Evolutionary conservation across 2,113 vertebrate species (phyloP).

Genomic region (Hirundichthys speculiger): DNA sequence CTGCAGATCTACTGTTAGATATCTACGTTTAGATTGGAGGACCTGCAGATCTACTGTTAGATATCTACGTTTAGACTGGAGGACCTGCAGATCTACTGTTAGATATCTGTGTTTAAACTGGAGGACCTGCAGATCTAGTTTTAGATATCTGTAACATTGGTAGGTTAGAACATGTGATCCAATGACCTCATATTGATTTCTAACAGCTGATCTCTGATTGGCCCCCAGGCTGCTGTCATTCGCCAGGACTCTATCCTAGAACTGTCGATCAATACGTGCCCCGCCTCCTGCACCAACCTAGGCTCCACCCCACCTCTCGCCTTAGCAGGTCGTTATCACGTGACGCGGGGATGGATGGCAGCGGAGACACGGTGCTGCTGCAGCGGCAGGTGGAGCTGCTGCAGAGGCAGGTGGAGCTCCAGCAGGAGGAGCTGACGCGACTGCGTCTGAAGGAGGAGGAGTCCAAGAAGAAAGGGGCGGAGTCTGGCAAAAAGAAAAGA

Average conservation of each 20-base stretch:
- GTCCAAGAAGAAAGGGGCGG: slow-evolving; percentile 57
- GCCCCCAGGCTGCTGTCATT: slow-evolving; percentile 83
- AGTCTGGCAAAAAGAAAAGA: slow-evolving; percentile 55
- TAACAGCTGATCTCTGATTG: not conserved
- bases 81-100: too few relatives aligned
- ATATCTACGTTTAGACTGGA: too few relatives aligned
- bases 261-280: slow-evolving; percentile 63
- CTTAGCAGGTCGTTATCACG: slow-evolving; percentile 80
- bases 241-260: slow-evolving; percentile 89
- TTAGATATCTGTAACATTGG: too few relatives aligned
- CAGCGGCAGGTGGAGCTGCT: slow-evolving; percentile 84
- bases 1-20: too few relatives aligned
- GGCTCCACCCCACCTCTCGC: slow-evolving; percentile 47
- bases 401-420: slow-evolving; percentile 80
- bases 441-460: slow-evolving; percentile 70
- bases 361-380: slow-evolving; percentile 77
- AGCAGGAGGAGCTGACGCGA: slow-evolving; percentile 89
- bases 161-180: too few relatives aligned
- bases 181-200: too few relatives aligned
- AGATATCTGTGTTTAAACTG: too few relatives aligned
- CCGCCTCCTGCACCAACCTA: slow-evolving; percentile 7
- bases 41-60: too few relatives aligned
- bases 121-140: too few relatives aligned
- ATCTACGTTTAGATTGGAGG: too few relatives aligned
- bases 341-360: slow-evolving; percentile 68